Evolutionary conservation across 1,140 invertebrate genomes (phyloP).

Genomic region (Dolichoris vasculosae): DNA sequence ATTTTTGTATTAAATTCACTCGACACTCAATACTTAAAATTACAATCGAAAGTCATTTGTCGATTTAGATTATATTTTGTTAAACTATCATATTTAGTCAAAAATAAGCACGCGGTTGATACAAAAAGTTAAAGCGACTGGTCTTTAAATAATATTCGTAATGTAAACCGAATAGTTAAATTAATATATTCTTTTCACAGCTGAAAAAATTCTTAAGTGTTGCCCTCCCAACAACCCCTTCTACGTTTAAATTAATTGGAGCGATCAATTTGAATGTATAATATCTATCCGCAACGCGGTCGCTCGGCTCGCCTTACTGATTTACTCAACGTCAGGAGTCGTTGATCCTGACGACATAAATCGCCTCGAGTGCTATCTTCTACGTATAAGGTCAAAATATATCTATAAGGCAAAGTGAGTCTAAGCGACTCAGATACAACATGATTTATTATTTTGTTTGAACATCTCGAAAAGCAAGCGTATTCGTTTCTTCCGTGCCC

Average conservation of each 20-base stretch:
- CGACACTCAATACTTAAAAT: too few relatives aligned
- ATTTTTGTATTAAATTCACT: too few relatives aligned
- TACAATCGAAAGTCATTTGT: too few relatives aligned
- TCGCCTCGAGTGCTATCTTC: not conserved
- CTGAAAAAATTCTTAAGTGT: slow-evolving; percentile 12
- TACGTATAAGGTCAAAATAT: not conserved
- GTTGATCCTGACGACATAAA: slow-evolving; percentile 22
- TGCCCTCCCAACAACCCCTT: not conserved
- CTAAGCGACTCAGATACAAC: not conserved
- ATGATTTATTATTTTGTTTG: not conserved
- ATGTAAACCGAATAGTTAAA: not conserved
- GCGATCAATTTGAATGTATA: slow-evolving; percentile 38
- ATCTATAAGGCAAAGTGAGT: too few relatives aligned
- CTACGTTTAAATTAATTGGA: slow-evolving; percentile 36
- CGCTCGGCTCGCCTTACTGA: slow-evolving; percentile 18
- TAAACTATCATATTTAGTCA: too few relatives aligned
- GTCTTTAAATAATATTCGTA: not conserved
- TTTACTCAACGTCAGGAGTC: slow-evolving; percentile 29
- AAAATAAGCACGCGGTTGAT: not conserved
- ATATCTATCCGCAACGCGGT: slow-evolving; percentile 2
- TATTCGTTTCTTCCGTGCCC: not conserved
- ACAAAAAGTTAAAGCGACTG: not conserved
- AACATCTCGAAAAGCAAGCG: not conserved
- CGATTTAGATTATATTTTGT: too few relatives aligned
- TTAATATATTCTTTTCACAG: slow-evolving; percentile 35